Conservation (phyloP, 2,113 vertebrate genomes). For the Cepphus grylle region DNA sequence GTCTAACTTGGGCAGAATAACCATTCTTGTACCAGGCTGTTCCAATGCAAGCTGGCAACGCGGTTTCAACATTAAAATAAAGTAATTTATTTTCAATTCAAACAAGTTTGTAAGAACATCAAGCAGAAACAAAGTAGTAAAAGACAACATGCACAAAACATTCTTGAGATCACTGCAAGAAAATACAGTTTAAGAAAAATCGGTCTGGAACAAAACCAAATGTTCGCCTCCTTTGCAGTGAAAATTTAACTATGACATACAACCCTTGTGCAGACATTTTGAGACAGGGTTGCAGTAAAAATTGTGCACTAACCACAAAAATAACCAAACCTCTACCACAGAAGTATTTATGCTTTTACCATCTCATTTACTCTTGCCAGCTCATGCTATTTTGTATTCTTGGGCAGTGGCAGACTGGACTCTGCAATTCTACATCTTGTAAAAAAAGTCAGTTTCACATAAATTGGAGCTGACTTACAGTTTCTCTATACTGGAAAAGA, state of each 20-base stretch:
- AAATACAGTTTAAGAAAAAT: background rate
- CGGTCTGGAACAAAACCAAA: background rate
- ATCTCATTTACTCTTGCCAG: background rate
- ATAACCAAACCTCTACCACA: background rate
- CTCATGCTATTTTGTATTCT: background rate
- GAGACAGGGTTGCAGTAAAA: background rate
- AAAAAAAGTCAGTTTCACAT: background rate
- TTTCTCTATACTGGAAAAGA: background rate
- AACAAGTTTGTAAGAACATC: background rate
- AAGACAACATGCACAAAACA: background rate
- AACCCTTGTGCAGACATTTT: background rate
- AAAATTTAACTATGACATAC: background rate
- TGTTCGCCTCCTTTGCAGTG: background rate
- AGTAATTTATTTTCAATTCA: conserved; percentile 34
- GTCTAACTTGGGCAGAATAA: background rate
- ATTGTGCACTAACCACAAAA: background rate
- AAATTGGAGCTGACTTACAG: background rate
- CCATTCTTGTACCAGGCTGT: accelerated
- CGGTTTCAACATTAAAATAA: background rate
- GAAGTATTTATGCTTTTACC: background rate
- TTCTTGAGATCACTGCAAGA: background rate
- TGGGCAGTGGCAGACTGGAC: background rate
- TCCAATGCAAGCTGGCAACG: background rate
- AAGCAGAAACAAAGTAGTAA: background rate
- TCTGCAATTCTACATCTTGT: background rate